Evolutionary conservation across 2,797 vertebrate species (phyloP).

Genomic region (Microhierax caerulescens): DNA sequence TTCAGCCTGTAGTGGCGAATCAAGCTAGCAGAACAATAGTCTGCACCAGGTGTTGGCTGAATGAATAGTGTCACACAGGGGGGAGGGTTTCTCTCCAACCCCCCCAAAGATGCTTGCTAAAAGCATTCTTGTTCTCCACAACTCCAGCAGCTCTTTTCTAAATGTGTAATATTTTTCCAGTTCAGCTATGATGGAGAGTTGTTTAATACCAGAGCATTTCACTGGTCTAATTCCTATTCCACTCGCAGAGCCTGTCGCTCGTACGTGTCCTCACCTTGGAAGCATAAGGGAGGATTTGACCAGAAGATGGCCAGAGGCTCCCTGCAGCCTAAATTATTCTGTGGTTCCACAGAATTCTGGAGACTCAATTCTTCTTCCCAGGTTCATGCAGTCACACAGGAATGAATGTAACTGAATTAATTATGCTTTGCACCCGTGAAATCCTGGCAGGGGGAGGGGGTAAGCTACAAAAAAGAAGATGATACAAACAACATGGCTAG

Average conservation of each 20-base stretch:
- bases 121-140: background rate
- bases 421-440: background rate
- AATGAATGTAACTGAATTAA: background rate
- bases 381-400: background rate
- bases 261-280: background rate
- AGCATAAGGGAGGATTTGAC: background rate
- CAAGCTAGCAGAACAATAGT: background rate
- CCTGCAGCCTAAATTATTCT: background rate
- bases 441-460: rapidly evolving
- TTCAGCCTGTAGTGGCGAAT: background rate
- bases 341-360: background rate
- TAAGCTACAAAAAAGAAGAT: background rate
- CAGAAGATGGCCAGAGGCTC: background rate
- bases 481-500: background rate
- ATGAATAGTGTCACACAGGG: background rate
- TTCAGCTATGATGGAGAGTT: background rate
- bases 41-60: rapidly evolving
- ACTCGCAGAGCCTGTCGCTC: background rate
- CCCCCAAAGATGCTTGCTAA: background rate
- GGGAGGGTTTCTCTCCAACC: too few species aligned
- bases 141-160: background rate
- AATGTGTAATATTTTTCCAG: background rate
- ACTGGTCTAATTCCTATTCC: background rate
- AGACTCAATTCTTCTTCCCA: background rate
- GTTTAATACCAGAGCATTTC: rapidly evolving